These are phyloP conservation scores for Eumerus sabulonum DNA, from an alignment of 2,888 invertebrate genomes.

Conservation along the genomic window DNA sequence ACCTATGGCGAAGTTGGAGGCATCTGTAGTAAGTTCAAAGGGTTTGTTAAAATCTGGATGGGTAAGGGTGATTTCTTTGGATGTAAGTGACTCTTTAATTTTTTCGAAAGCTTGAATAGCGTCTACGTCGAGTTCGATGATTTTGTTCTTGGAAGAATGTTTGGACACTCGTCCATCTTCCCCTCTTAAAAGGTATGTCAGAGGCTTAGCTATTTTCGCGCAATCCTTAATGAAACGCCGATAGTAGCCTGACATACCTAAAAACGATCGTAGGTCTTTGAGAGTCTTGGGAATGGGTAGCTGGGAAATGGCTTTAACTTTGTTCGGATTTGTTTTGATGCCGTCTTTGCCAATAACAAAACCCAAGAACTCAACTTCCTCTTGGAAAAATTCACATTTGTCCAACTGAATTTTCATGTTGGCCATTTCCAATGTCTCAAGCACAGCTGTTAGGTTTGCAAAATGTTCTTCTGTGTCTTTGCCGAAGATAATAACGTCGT, in stretches of 20 bases:
- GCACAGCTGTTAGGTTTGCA: constrained; percentile 8
- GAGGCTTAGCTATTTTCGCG: constrained; percentile 26
- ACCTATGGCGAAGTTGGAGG: constrained; percentile 21
- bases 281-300: constrained; percentile 34
- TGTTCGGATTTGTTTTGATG: constrained; percentile 34
- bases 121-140: constrained; percentile 18
- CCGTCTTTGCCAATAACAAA: neutral
- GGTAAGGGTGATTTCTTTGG: constrained; percentile 29
- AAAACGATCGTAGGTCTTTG: constrained; percentile 21
- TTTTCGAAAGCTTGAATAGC: constrained; percentile 29
- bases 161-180: constrained; percentile 45
- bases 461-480: constrained; percentile 6
- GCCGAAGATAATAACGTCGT: constrained; percentile 40
- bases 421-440: constrained; percentile 22
- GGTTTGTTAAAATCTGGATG: constrained; percentile 9
- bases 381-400: constrained; percentile 35
- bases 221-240: constrained; percentile 33
- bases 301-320: constrained; percentile 36
- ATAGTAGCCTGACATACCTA: constrained; percentile 33
- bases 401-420: constrained; percentile 34
- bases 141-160: constrained; percentile 24
- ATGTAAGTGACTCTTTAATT: constrained; percentile 37
- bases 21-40: constrained; percentile 31
- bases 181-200: constrained; percentile 25
- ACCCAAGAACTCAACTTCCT: constrained; percentile 14